These are phyloP conservation scores for Paralvinella palmiformis DNA, from an alignment of 1,140 invertebrate species.

Conservation along the genomic window DNA sequence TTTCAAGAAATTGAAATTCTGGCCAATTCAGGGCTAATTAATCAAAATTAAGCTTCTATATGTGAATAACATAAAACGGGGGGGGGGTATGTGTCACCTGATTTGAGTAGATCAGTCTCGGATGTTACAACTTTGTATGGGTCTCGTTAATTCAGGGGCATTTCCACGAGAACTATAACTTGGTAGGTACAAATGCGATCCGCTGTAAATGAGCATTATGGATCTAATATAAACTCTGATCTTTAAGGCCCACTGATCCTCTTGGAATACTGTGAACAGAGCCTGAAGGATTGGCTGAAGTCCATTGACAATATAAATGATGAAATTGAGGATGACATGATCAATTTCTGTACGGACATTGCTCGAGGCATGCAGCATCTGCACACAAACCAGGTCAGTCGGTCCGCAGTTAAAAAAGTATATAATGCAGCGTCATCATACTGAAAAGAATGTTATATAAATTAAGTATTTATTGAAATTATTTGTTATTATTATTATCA, in stretches of 20 bases:
- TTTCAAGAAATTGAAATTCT: too few relatives aligned
- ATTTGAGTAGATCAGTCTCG: not conserved
- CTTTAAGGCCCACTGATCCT: constrained; percentile 2
- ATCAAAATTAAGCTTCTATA: too few relatives aligned
- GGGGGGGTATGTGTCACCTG: not conserved
- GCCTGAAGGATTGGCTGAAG: constrained; percentile 3
- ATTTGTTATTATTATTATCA: too few relatives aligned
- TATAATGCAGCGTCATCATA: too few relatives aligned
- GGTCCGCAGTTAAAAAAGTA: too few relatives aligned
- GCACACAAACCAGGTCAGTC: not conserved
- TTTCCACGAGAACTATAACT: not conserved
- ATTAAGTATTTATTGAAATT: too few relatives aligned
- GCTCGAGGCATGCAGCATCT: constrained; percentile 7
- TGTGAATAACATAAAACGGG: not conserved
- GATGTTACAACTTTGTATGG: not conserved
- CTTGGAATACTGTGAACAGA: constrained; percentile 6
- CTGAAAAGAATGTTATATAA: too few relatives aligned
- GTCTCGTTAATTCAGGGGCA: not conserved
- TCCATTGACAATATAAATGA: not conserved
- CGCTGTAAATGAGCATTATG: too few relatives aligned
- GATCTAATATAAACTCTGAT: not conserved
- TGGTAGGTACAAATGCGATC: not conserved
- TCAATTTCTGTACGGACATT: not conserved
- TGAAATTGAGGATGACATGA: not conserved
- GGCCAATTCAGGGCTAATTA: too few relatives aligned